phyloP scores from a whole-genome alignment of 2,888 invertebrate species.

The Pseudococcus jackbeardsleyi region DNA sequence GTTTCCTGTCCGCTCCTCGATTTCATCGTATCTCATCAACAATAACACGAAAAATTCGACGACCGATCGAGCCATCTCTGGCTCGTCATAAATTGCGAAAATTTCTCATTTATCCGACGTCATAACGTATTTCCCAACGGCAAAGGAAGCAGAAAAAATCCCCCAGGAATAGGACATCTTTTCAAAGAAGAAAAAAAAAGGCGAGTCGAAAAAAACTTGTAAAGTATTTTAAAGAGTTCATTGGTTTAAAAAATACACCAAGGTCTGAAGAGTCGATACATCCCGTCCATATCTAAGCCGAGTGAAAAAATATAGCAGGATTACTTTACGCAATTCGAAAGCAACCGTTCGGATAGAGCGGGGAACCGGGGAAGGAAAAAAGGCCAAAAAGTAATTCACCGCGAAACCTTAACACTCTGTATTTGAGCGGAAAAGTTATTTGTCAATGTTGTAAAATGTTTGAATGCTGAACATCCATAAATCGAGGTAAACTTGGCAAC shows the following conservation, averaged over 20 bases:
- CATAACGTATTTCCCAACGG: background rate
- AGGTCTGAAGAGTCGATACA: background rate
- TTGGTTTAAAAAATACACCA: slow-evolving; percentile 21
- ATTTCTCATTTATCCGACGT: background rate
- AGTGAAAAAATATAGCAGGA: slow-evolving; percentile 5
- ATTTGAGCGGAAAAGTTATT: slow-evolving; percentile 24
- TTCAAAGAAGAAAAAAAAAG: background rate
- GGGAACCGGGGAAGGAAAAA: background rate
- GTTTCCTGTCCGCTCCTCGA: no score
- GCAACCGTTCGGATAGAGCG: background rate
- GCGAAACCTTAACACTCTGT: slow-evolving; percentile 27
- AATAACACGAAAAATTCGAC: no score
- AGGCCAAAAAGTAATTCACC: slow-evolving; percentile 35
- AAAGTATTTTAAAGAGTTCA: background rate
- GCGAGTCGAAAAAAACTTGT: background rate
- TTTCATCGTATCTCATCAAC: no score
- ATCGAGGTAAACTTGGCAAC: slow-evolving; percentile 38
- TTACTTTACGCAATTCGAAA: background rate
- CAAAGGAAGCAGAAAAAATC: background rate
- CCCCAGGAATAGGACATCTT: background rate
- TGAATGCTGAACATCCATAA: slow-evolving; percentile 44
- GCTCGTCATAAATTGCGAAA: background rate
- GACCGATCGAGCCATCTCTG: no score
- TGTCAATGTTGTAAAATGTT: slow-evolving; percentile 44
- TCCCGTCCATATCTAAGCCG: background rate